Base-by-base conservation (phyloP, 1,140 invertebrate species). In the Teleogryllus occipitalis region DNA sequence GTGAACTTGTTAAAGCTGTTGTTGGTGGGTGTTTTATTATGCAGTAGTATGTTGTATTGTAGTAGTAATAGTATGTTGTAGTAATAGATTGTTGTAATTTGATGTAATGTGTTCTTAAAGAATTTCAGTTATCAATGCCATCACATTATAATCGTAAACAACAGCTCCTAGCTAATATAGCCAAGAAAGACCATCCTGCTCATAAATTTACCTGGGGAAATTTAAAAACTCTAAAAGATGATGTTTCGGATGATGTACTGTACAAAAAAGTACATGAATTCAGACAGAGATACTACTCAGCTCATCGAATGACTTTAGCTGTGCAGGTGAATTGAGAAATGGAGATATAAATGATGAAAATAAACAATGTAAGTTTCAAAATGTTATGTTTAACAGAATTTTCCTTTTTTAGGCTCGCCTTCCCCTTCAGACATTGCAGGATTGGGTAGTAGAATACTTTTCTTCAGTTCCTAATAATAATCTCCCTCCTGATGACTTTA, bases 121-220 rank as follows among this genome's bases (percentile, higher is more conserved):
- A 96, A 86, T 96, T 95, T 86, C 90, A 93, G 82, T 91, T 93
- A 87, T 89, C 91, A 7, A 82, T 91, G 12, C 89, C 91, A 7
- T 90, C 89, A 12, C 94, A 96, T 84, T 85, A 85, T 4, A 88
- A 89, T 82, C 88, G 94, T 80, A 91, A 90, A 79, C 91, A 95
- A 83, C 94, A 96, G 87, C 82, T 97, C 39, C 85, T 96, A 77
- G 89, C 88, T 21, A 90, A 87, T 74, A 85, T 94, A 73, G 92
- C 93, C 47, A 89, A 90, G 76, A 82, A 86, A 8, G 88, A 89
- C 47, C 93, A 93, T 86, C 95, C 95, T 0, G 92, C 93, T 46
- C 87, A 89, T 21, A 93, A 92, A 79, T 97, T 97, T 85, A 88
- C 91, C n/a, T 96, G 94, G 93, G 96, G 96, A 80, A 95, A 96